Evolutionary conservation across 2,888 invertebrate genomes (phyloP), one percentile per base, ranked within the genome.

Genomic region (Boloria selene): DNA sequence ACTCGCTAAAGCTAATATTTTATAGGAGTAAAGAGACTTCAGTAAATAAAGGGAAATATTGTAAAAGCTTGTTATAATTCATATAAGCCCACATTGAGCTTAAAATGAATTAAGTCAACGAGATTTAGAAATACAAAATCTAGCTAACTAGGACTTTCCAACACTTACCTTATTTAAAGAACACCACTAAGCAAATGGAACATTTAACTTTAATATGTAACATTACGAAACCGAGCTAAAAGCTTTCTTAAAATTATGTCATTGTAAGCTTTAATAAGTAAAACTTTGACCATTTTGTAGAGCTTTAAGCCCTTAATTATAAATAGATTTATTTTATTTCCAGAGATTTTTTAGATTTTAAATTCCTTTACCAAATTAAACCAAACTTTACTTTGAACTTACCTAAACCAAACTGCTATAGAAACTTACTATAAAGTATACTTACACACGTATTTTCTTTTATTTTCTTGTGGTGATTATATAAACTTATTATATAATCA

Each of bases 141-240:
- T 13, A 59, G 49, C 14, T 7, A 50, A 31, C 13, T 38, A 38
- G 47, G n/a, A 14, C 44, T 55, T 22, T 52, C 16, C 26, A 65
- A 67, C 56, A 55, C 59, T 65, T 22, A 60, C 51, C 50, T 52
- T 52, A 42, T 68, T 56, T 65, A 53, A 59, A 60, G 51, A 55
- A 51, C 38, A 42, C 17, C 10, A 45, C 42, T 62, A 53, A 52
- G 17, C 49, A 60, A 66, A 50, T 61, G 52, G 18, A 54, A 51
- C 69, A 58, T 54, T 69, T 50, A 56, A 61, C 75, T 72, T 55
- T 49, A 68, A 60, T 74, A 65, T 45, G 47, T 65, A 59, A 67
- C 17, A 60, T 55, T 42, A 68, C 38, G 65, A 64, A 64, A 65
- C 58, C 14, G 26, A 61, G 58, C 26, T 71, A 67, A 68, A 65